Conservation (phyloP, 2,113 vertebrate species). For the Larimichthys polyactis region DNA sequence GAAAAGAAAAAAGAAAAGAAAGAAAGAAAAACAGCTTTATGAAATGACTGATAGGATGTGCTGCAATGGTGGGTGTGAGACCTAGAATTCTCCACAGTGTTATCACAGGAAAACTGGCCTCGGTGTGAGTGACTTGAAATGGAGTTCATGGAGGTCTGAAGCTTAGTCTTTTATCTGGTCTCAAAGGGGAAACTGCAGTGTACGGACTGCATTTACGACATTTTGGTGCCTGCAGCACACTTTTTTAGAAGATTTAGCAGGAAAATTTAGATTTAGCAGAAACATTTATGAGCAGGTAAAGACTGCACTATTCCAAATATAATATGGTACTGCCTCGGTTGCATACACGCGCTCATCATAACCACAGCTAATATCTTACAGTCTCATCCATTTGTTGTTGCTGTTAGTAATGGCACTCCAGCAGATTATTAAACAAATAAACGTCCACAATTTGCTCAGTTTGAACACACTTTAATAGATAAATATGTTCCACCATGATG, state of each 20-base stretch:
- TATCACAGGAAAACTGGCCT: constrained; percentile 47
- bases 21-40: constrained; percentile 31
- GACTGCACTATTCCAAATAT: not conserved
- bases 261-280: constrained; percentile 14
- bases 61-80: constrained; percentile 35
- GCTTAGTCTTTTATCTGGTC: constrained; percentile 64
- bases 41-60: constrained; percentile 61
- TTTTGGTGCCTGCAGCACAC: constrained; percentile 27
- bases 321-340: not conserved
- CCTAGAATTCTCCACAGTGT: constrained; percentile 58
- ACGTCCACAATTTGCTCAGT: not conserved
- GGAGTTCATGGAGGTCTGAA: constrained; percentile 46
- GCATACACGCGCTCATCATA: not conserved
- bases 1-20: constrained; percentile 7
- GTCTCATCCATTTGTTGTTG: not conserved
- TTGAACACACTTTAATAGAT: not conserved
- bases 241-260: not conserved
- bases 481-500: not conserved
- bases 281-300: constrained; percentile 35
- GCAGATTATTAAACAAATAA: not conserved
- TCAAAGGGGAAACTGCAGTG: constrained; percentile 23
- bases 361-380: not conserved
- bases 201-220: constrained; percentile 1
- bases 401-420: not conserved
- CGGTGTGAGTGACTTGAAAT: constrained; percentile 51